phyloP scores from a whole-genome alignment of 1,140 invertebrate species.

The Armadillidium nasatum region DNA sequence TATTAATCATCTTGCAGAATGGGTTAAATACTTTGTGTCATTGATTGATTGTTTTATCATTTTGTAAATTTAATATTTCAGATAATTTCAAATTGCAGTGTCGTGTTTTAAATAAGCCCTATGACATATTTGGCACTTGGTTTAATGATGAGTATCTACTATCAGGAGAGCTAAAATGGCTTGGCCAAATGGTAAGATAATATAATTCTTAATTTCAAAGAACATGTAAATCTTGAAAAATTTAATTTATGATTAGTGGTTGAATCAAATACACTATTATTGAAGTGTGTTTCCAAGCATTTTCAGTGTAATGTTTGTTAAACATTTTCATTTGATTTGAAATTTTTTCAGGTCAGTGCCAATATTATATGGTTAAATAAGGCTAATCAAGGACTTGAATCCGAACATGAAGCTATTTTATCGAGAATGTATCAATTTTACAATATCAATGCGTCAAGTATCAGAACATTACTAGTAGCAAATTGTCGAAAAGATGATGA shows the following conservation, averaged over 20 bases:
- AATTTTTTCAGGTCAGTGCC: constrained; percentile 56
- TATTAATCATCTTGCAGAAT: too few relatives aligned
- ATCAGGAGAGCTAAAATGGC: constrained; percentile 73
- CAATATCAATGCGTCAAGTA: constrained; percentile 74
- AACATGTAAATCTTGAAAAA: background rate
- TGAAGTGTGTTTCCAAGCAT: background rate
- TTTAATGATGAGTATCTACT: constrained; percentile 77
- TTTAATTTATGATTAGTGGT: background rate
- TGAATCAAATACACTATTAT: too few relatives aligned
- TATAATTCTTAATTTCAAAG: background rate
- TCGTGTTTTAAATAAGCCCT: constrained; percentile 76
- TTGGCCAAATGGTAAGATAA: constrained; percentile 61
- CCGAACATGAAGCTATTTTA: constrained; percentile 75
- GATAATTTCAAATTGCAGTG: constrained; percentile 70
- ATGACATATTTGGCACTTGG: constrained; percentile 86
- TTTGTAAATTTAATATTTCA: too few relatives aligned
- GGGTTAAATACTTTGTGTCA: too few relatives aligned
- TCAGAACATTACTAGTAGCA: constrained; percentile 69
- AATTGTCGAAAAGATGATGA: constrained; percentile 57
- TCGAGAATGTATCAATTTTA: constrained; percentile 73
- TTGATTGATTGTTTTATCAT: too few relatives aligned
- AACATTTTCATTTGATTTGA: background rate
- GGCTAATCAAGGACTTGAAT: constrained; percentile 64
- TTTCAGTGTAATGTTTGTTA: background rate
- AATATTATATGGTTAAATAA: constrained; percentile 80